These are phyloP conservation scores for Sebastes vulpes DNA, from an alignment of 2,797 vertebrate species.

Conservation along the genomic window DNA sequence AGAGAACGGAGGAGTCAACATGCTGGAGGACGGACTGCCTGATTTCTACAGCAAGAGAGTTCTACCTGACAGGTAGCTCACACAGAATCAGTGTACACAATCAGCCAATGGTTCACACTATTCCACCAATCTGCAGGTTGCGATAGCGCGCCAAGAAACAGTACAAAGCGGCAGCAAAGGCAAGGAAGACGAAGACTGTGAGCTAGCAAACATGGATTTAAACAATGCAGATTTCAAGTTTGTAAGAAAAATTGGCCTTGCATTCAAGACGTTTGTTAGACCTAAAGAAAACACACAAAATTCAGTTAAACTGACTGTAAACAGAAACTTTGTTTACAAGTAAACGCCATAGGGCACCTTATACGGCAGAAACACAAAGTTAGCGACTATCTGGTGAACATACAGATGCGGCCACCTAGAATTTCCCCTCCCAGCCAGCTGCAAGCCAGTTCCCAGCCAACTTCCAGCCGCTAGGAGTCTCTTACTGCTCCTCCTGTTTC, in stretches of 20 bases:
- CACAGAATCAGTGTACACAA: neutral
- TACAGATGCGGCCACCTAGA: too few relatives aligned
- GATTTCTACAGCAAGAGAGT: slow-evolving; percentile 94
- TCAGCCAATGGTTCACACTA: neutral
- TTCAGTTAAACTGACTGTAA: neutral
- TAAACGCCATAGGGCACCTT: neutral
- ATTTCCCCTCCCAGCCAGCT: too few relatives aligned
- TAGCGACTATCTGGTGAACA: neutral
- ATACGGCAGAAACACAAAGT: neutral
- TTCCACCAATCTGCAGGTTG: neutral
- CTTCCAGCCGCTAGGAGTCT: too few relatives aligned
- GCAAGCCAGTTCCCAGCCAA: too few relatives aligned
- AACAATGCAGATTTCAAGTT: neutral
- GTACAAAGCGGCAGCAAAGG: neutral
- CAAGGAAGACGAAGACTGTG: neutral
- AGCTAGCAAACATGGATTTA: neutral
- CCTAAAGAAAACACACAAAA: neutral
- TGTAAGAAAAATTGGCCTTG: neutral
- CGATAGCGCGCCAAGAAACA: neutral
- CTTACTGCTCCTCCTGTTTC: accelerated
- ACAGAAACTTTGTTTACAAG: neutral
- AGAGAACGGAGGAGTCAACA: slow-evolving; percentile 88
- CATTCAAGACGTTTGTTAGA: neutral
- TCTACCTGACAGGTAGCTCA: slow-evolving; percentile 88
- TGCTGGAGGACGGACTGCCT: slow-evolving; percentile 91